Base-by-base conservation (phyloP, 2,888 invertebrate genomes). In the Lochmaea capreae region DNA sequence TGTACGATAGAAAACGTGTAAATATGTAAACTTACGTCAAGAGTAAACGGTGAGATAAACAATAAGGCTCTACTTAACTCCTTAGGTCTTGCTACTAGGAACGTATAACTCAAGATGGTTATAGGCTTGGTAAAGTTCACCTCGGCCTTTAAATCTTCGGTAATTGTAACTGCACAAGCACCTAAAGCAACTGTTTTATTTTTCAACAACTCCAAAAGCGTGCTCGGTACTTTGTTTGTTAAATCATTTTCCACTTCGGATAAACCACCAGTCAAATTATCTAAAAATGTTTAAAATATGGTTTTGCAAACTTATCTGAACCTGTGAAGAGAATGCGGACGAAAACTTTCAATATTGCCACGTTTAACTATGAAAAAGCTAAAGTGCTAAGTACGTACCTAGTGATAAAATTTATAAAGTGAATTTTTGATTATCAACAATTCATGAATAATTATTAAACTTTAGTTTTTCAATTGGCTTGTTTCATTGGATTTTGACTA, bases 31-130 rank as follows among this genome's bases (percentile, higher is more conserved):
- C 89, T 89, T 86, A 92, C 93, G 82, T 91, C 91, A 33, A 89
- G 86, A 8, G 92, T 91, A 80, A 96, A 97, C 0, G 97, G 97
- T 8, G 95, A 92, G 65, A 95, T 91, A 83, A 97, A 97, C 11
- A 96, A 87, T 76, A 96, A 88, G 0, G 94, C 95, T 79, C 96
- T 89, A 79, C 95, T 95, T 16, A 96, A 89, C 84, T 95, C 94
- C 77, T 91, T 89, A 0, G 97, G 96, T 39, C 94, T 90, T 0
- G 95, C 91, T 1, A 94, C 91, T 78, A 97, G 88, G 84, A 97
- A 93, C 0, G 93, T 90, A 82, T 96, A 95, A 0, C 93, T 89
- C 84, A 96, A 95, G 1, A 92, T 90, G 82, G 93, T 95, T 66
- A 97, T 91, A 0, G 95, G 91, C 39, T 89, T 87, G 0, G 96